A percentile compares a stretch with the other conserved stretches of the same genome.
These are phyloP conservation scores for Pseudomyrmex pallidus DNA, from an alignment of 1,140 invertebrate genomes.

Conservation along the genomic window DNA sequence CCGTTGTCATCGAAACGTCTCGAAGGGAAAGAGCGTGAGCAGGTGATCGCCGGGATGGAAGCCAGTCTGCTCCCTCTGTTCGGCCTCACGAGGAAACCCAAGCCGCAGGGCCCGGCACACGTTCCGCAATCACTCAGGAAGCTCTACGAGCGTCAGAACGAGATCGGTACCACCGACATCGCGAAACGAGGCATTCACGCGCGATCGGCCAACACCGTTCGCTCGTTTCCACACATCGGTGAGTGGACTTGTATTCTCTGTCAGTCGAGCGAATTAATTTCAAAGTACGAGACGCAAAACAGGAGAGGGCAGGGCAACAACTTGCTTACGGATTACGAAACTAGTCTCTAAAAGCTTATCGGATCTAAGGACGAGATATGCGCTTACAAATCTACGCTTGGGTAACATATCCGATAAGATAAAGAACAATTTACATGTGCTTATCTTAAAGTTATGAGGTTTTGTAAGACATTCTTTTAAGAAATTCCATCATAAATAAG, in stretches of 20 bases:
- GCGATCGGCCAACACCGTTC: constrained; percentile 92
- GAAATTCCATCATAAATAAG: no score
- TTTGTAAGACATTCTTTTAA: no score
- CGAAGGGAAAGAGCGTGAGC: constrained; percentile 69
- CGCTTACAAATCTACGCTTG: no score
- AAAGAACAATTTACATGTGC: no score
- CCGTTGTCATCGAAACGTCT: constrained; percentile 38
- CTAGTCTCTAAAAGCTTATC: no score
- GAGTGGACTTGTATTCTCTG: constrained; percentile 77
- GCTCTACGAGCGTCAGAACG: constrained; percentile 90
- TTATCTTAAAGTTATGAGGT: no score
- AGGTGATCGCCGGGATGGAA: constrained; percentile 86
- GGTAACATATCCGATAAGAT: no score
- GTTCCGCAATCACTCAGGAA: constrained; percentile 92
- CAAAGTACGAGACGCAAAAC: not conserved
- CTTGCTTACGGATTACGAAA: no score
- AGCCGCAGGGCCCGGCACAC: constrained; percentile 80
- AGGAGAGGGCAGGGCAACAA: not conserved
- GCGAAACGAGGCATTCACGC: constrained; percentile 89
- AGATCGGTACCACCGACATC: constrained; percentile 87
- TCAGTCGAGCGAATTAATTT: not conserved
- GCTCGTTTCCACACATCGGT: constrained; percentile 94
- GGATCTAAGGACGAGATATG: no score
- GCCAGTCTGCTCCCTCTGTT: constrained; percentile 90
- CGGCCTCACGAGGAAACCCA: constrained; percentile 89